These are phyloP conservation scores for Synaphobranchus kaupii DNA, from an alignment of 2,797 vertebrate genomes.

Conservation along the genomic window DNA sequence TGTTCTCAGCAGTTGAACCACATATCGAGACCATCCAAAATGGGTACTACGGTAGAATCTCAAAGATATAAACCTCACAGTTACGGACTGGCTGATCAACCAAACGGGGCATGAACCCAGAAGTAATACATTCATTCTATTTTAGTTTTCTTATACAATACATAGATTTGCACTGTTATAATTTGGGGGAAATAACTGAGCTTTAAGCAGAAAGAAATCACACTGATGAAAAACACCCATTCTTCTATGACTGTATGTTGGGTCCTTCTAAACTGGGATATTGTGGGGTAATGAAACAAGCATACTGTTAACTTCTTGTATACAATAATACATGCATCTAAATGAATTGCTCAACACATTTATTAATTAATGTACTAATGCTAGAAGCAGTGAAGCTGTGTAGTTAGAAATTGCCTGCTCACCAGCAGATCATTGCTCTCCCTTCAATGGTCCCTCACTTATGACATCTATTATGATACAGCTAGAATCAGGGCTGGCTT, in stretches of 20 bases:
- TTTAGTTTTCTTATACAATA: neutral
- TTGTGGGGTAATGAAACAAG: neutral
- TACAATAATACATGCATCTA: neutral
- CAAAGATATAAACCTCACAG: neutral
- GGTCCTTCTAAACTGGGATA: neutral
- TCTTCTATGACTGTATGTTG: neutral
- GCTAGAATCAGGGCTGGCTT: too few species aligned
- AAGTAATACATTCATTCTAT: neutral
- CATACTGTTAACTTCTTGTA: neutral
- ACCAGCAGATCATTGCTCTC: too few species aligned
- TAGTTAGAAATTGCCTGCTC: too few species aligned
- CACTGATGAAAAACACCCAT: neutral
- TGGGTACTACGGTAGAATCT: neutral
- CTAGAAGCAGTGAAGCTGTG: too few species aligned
- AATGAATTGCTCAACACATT: neutral
- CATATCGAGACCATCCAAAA: conserved; percentile 20
- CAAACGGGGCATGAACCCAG: neutral
- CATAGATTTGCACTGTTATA: neutral
- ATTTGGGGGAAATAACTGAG: neutral
- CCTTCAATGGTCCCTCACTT: too few species aligned
- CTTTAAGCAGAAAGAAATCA: too few species aligned
- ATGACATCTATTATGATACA: too few species aligned
- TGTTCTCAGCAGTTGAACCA: conserved; percentile 47
- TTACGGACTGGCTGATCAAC: neutral
- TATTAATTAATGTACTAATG: neutral